phyloP scores from a whole-genome alignment of 92 coral and sea anemone species.

The Paragorgia papillata region DNA sequence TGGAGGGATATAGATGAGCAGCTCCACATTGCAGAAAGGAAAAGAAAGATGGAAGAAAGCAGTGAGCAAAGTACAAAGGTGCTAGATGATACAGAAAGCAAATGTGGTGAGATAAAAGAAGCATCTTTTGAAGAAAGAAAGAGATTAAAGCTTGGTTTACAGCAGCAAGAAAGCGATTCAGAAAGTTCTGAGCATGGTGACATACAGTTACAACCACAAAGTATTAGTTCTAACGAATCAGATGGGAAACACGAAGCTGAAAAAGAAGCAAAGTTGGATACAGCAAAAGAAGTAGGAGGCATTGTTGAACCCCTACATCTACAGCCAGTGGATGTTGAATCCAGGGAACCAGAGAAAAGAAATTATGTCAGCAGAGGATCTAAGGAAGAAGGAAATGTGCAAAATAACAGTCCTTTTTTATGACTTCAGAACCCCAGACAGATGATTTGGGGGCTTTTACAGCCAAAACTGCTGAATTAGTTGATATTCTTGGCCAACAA shows the following conservation, averaged over 20 bases:
- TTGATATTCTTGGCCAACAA: no score
- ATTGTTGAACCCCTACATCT: background rate
- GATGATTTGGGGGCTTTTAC: no score
- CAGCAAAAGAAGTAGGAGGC: conserved; percentile 13
- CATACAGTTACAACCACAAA: background rate
- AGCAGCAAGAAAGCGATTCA: no score
- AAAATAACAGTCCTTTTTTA: conserved; percentile 41
- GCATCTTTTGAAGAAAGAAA: no score
- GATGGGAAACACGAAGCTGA: background rate
- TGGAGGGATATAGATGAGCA: background rate
- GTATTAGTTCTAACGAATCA: background rate
- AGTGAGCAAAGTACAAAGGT: background rate
- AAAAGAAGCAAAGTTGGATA: background rate
- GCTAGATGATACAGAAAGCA: background rate
- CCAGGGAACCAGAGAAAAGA: no score
- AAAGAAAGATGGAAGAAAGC: background rate
- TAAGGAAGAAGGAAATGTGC: conserved; percentile 13
- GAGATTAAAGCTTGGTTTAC: no score
- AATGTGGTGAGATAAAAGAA: background rate
- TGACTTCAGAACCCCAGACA: no score
- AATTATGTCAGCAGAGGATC: no score
- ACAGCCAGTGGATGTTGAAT: no score
- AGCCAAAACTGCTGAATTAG: no score
- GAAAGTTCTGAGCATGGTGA: no score
- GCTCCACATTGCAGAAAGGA: no score